Percentiles rank a stretch among this genome's conserved stretches.
Evolutionary conservation across 2,113 vertebrate species (phyloP).

Genomic region (Smithornis capensis): DNA sequence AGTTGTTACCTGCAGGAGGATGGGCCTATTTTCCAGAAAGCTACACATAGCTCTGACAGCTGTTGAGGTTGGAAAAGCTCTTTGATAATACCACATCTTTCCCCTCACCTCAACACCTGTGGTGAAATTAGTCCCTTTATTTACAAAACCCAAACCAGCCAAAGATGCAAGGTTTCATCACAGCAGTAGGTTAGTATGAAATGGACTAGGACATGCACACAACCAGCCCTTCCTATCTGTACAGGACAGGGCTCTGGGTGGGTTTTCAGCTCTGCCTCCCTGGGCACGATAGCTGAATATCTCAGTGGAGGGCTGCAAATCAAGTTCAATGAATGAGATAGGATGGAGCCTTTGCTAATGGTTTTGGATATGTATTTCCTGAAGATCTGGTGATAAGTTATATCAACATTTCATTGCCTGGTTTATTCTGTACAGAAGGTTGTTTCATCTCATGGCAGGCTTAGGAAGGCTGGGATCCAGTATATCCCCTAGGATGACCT

Average conservation of each 20-base stretch:
- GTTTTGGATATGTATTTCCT: neutral
- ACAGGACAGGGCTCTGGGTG: neutral
- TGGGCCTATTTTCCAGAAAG: neutral
- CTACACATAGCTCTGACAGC: neutral
- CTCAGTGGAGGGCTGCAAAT: neutral
- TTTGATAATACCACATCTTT: neutral
- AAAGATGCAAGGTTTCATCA: neutral
- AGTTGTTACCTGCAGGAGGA: neutral
- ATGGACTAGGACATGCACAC: neutral
- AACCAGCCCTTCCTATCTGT: neutral
- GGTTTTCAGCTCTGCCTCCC: neutral
- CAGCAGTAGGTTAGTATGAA: neutral
- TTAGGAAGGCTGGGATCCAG: neutral
- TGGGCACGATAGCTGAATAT: neutral
- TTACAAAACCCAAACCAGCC: neutral
- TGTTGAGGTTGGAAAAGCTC: neutral
- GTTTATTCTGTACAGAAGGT: neutral
- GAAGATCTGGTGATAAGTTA: neutral
- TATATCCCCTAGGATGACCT: neutral
- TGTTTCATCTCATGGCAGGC: neutral
- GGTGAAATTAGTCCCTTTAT: neutral
- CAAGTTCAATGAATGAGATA: neutral
- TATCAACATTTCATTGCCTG: neutral
- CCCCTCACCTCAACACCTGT: neutral
- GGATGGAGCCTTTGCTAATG: neutral